These are phyloP conservation scores for Microcaecilia unicolor DNA, from an alignment of 2,797 vertebrate genomes.

Conservation along the genomic window DNA sequence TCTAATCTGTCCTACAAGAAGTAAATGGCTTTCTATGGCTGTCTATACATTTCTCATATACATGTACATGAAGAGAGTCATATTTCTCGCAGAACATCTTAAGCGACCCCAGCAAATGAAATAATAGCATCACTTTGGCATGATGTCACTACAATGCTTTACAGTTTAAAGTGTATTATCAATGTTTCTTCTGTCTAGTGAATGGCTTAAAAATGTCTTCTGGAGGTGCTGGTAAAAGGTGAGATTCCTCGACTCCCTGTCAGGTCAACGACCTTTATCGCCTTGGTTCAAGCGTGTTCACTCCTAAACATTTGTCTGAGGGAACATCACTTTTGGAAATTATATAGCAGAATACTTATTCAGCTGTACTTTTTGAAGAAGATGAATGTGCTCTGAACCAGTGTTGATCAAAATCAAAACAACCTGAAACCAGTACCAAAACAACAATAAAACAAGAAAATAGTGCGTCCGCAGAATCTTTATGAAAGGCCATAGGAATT, in stretches of 20 bases:
- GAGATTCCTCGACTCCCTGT: background rate
- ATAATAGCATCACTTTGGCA: fast-evolving
- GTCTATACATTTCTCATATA: background rate
- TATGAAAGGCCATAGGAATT: no score
- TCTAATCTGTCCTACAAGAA: no score
- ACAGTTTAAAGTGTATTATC: background rate
- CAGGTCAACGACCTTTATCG: background rate
- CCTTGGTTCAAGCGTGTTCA: constrained; percentile 8
- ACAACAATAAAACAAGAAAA: no score
- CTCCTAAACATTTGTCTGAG: constrained; percentile 6
- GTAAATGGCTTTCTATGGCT: background rate
- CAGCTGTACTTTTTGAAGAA: no score
- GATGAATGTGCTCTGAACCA: no score
- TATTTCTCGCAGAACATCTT: background rate
- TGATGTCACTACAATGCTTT: background rate
- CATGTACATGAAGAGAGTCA: fast-evolving
- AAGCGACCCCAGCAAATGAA: background rate
- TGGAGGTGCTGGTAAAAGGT: background rate
- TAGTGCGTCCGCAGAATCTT: no score
- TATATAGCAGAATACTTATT: no score
- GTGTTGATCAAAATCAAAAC: no score
- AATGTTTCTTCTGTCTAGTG: background rate
- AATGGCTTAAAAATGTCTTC: background rate
- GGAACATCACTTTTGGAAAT: no score
- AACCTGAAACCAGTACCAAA: no score